Percentiles rank a stretch among this genome's conserved stretches.
Conservation (phyloP, 2,888 invertebrate species). For the Tetragonisca angustula region DNA sequence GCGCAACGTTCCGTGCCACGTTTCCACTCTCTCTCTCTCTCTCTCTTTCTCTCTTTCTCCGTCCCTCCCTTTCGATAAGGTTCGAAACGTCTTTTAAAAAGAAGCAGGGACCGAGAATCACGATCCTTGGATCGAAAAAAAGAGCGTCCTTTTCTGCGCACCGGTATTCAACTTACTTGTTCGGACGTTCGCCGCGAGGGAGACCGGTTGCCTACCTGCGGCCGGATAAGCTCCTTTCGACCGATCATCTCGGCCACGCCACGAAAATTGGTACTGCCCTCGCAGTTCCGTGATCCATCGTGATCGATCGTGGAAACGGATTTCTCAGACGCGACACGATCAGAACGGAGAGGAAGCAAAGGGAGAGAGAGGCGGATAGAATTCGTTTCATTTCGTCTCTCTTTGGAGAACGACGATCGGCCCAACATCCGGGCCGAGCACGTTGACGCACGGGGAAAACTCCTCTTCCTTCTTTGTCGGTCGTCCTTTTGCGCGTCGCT, state of each 20-base stretch:
- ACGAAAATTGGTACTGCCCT: constrained; percentile 2
- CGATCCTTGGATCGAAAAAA: constrained; percentile 56
- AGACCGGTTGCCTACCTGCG: constrained; percentile 28
- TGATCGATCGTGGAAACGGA: not conserved
- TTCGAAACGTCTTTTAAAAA: constrained; percentile 58
- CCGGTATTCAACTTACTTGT: constrained; percentile 71
- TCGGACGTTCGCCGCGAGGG: constrained; percentile 50
- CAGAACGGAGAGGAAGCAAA: not conserved
- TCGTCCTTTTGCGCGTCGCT: constrained; percentile 35
- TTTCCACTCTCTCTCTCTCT: constrained; percentile 1
- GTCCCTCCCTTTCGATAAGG: constrained; percentile 1
- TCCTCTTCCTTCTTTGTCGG: constrained; percentile 59
- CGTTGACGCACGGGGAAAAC: constrained; percentile 79
- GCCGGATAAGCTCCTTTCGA: constrained; percentile 36
- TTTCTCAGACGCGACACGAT: not conserved
- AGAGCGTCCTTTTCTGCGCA: constrained; percentile 55
- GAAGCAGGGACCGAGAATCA: constrained; percentile 48
- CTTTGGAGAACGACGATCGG: constrained; percentile 8
- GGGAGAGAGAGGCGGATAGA: too few species aligned
- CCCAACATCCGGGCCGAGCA: constrained; percentile 47
- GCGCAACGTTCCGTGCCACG: constrained; percentile 45
- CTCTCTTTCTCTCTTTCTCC: not conserved
- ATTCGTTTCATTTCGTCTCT: not conserved
- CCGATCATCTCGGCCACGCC: not conserved
- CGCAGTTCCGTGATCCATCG: too few species aligned